Base-by-base conservation (phyloP, 1,140 invertebrate species). In the Gonioctena quinquepunctata region DNA sequence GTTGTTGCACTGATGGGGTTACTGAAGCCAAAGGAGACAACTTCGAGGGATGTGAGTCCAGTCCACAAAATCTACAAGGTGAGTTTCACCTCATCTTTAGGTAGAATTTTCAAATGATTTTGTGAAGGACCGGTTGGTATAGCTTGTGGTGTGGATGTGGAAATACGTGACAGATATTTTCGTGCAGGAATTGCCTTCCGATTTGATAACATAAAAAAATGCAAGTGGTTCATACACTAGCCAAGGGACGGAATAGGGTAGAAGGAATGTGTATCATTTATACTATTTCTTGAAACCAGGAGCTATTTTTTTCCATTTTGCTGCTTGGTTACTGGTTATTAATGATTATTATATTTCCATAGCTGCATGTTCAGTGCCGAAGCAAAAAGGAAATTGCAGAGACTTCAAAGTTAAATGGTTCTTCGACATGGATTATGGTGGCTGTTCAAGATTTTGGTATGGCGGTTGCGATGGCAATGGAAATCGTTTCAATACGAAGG, bases 371-470 rank as follows among this genome's bases (percentile, higher is more conserved):
- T 86, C 84, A 0, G 80, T 94, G 59, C 84, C 89, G 0, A 92
- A 91, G 71, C 94, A 96, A 70, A 87, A 90, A 8, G 95, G 95
- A 1, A 76, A 87, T 0, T 96, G 95, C 78, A 85, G 89, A 19
- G 93, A 96, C 79, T 97, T 92, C 83, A 91, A 92, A 0, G 91
- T 96, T 59, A 90, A 92, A 77, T 97, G 94, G 92, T 96, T 90
- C 88, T 98, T 92, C 80, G 94, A 98, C 78, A 90, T 89, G 67
- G 87, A 90, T 21, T 96, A 96, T 82, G 95, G 94, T 13, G 92
- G 92, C 13, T 98, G 97, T 81, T 91, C 92, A 0, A 86, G 94
- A 54, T 99, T 98, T 85, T 97, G 95, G 94, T 98, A 97, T 81
- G 95, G 96, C 23, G 95, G 96, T 25, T 97, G 95, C 81, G 93